A percentile compares a stretch with the other conserved stretches of the same genome.
Evolutionary conservation across 2,113 vertebrate species (phyloP).

Genomic region (Aegithalos caudatus): DNA sequence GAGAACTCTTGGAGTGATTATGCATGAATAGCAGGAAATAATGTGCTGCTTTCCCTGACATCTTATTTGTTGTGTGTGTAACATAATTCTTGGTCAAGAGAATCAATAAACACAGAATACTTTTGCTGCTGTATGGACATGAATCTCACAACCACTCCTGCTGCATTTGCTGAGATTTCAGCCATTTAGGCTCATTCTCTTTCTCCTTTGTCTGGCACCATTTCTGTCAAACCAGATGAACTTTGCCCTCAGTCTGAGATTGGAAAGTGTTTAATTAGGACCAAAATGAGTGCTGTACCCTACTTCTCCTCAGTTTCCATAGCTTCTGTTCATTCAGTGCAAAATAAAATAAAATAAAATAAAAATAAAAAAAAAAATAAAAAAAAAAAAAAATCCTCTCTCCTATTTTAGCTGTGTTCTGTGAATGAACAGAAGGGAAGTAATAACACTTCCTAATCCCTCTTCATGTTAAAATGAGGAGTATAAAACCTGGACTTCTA

Average conservation of each 20-base stretch:
- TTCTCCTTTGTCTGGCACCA: not conserved
- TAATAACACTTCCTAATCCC: not conserved
- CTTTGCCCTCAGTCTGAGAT: not conserved
- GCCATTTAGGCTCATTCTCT: not conserved
- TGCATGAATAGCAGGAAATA: not conserved
- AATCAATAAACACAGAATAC: slow-evolving; percentile 24
- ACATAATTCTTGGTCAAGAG: not conserved
- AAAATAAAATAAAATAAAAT: not conserved
- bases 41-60: not conserved
- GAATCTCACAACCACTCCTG: not conserved
- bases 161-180: not conserved
- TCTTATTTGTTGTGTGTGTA: not conserved
- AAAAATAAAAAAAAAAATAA: not conserved
- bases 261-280: not conserved
- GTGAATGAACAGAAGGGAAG: not conserved
- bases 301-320: not conserved
- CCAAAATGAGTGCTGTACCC: not conserved
- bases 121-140: not conserved
- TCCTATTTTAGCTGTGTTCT: not conserved
- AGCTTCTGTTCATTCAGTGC: not conserved
- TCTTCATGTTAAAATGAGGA: not conserved
- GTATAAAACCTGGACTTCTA: not conserved
- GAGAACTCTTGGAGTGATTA: not conserved
- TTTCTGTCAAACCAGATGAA: not conserved
- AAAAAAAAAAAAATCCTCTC: not conserved